A percentile compares a stretch with the other conserved stretches of the same genome.
Evolutionary conservation across 1,140 invertebrate genomes (phyloP).

Genomic region (Spodoptera frugiperda): DNA sequence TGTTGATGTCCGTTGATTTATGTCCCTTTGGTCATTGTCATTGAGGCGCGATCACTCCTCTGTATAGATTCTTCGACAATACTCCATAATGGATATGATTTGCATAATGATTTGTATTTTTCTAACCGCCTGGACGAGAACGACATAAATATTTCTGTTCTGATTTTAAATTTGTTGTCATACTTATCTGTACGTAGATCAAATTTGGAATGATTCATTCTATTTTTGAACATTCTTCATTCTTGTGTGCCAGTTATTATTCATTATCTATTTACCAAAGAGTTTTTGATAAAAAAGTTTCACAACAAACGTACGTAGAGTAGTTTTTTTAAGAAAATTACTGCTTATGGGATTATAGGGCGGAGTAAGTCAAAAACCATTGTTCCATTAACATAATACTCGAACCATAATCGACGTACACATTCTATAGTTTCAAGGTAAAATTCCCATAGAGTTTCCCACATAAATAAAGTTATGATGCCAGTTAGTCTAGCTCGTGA

Average conservation of each 20-base stretch:
- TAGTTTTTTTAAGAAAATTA: background rate
- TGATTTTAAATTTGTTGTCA: slow-evolving; percentile 24
- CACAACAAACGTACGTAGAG: background rate
- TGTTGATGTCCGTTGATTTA: slow-evolving; percentile 70
- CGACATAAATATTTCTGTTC: background rate
- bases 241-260: slow-evolving; percentile 1
- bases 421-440: slow-evolving; percentile 33
- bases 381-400: background rate
- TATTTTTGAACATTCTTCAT: slow-evolving; percentile 1
- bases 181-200: slow-evolving; percentile 6
- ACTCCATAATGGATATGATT: slow-evolving; percentile 37
- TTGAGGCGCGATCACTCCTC: slow-evolving; percentile 31
- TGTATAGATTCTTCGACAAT: slow-evolving; percentile 42
- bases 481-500: slow-evolving; percentile 15
- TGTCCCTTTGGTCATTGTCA: slow-evolving; percentile 34
- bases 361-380: background rate
- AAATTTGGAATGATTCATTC: slow-evolving; percentile 3
- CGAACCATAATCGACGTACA: slow-evolving; percentile 5
- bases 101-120: slow-evolving; percentile 58
- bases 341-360: too few relatives aligned
- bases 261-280: background rate
- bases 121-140: slow-evolving; percentile 7
- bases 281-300: background rate
- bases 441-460: slow-evolving; percentile 40
- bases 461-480: slow-evolving; percentile 35